These are phyloP conservation scores for Cricetomys ansorgei DNA, from an alignment of 2,113 vertebrate genomes.

Conservation along the genomic window DNA sequence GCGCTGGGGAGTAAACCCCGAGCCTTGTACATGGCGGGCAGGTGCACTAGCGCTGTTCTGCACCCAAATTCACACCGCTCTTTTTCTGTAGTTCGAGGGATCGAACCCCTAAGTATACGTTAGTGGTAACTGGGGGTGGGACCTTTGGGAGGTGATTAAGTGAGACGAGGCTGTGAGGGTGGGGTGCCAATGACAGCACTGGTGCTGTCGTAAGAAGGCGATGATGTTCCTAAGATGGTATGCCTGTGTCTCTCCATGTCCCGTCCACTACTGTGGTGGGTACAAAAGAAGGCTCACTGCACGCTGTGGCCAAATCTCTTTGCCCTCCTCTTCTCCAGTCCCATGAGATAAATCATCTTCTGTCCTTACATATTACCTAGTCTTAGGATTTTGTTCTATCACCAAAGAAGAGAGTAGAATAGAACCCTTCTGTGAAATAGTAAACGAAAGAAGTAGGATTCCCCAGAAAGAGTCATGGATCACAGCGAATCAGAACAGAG, in stretches of 20 bases:
- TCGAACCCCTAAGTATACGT: background rate
- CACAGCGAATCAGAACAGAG: background rate
- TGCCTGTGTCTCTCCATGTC: background rate
- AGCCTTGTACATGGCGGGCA: background rate
- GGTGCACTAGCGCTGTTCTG: background rate
- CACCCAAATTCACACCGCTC: background rate
- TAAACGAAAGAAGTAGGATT: background rate
- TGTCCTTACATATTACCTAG: background rate
- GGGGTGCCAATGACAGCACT: fast-evolving
- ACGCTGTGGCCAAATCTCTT: background rate
- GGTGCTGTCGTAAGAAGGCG: background rate
- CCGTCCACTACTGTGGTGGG: background rate
- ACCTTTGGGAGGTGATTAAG: background rate
- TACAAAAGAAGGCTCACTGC: background rate
- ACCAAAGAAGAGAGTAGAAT: background rate
- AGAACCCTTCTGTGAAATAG: background rate
- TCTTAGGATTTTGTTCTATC: background rate
- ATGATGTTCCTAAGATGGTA: background rate
- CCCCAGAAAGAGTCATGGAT: background rate
- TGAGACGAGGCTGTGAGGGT: background rate
- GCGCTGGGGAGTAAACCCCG: background rate
- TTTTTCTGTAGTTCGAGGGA: background rate
- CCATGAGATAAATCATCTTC: background rate
- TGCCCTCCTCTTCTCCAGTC: background rate
- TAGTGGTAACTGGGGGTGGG: background rate